These are phyloP conservation scores for Tragelaphus scriptus DNA, from an alignment of 2,113 vertebrate species.

Conservation along the genomic window DNA sequence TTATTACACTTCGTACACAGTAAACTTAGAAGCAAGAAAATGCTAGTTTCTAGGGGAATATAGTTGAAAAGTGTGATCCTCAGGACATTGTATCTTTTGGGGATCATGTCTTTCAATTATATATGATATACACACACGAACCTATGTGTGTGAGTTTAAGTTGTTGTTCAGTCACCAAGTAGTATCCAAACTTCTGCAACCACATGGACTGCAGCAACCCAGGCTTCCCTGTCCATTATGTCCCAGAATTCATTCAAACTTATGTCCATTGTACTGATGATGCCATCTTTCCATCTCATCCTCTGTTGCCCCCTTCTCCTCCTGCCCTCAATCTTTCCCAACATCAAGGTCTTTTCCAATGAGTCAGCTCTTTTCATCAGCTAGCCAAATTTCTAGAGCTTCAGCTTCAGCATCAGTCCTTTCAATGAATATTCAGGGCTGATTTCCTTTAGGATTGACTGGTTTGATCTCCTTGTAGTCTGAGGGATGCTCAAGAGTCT, in stretches of 20 bases:
- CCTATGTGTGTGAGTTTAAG: background rate
- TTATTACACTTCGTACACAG: background rate
- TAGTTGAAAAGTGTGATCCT: background rate
- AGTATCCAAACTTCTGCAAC: background rate
- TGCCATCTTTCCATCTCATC: background rate
- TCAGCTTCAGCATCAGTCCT: background rate
- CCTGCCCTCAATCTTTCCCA: background rate
- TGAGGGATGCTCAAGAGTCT: background rate
- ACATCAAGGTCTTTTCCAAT: background rate
- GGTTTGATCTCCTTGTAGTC: background rate
- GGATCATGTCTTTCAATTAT: background rate
- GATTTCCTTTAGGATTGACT: background rate
- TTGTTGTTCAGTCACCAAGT: background rate
- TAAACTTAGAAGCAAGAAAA: background rate
- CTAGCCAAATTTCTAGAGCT: background rate
- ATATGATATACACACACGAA: background rate
- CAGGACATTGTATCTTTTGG: background rate
- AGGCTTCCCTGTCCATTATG: background rate
- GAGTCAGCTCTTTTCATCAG: background rate
- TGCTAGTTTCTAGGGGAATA: background rate
- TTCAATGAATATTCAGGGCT: background rate
- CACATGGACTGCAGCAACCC: background rate
- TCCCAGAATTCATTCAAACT: background rate
- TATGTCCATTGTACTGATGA: background rate
- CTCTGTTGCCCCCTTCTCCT: background rate